Base-by-base conservation (phyloP, 1,140 invertebrate genomes). In the Cydia strobilella region DNA sequence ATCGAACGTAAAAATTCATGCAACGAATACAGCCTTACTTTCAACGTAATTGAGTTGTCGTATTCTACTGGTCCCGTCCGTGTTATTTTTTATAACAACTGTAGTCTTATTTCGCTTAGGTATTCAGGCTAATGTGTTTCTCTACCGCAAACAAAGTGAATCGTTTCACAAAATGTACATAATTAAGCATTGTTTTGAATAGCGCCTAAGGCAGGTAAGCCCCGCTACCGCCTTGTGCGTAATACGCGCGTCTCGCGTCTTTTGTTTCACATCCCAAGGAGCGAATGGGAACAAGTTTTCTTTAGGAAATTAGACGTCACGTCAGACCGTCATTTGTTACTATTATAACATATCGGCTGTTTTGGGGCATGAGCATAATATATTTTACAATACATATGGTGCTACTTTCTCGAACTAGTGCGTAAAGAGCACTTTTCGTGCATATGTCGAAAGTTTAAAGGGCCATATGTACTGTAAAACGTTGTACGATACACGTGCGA, bases 161-260 rank as follows among this genome's bases (percentile, higher is more conserved):
- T n/a, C 31, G 35, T 9, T 69, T 69, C 31, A 18, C 65, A 18
- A 69, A 69, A 69, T 69, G n/a, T 42, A 69, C 13, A 69, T 69
- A 69, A 69, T 69, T 69, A 69, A 69, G 31, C 31, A 69, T 69
- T 69, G 65, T 69, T 69, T 69, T 69, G 65, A 35, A 69, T 31
- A 66, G n/a, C 65, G 65, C 65, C 65, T 39, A 39, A 39, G 65
- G 65, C 65, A 42, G 65, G 65, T 69, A 69, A 69, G 31, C 31
- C 65, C 65, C 65, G 65, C 5, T 69, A 69, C 23, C 65, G 65
- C 65, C n/a, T 69, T 39, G 65, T 69, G 65, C 65, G 65, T 69
- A 35, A 69, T 69, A 66, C 15, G 27, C 25, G 27, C 35, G 35
- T 69, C 65, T 69, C 31, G 65, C 65, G 65, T 69, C 65, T 69